Evolutionary conservation across 2,888 invertebrate species (phyloP).

Genomic region (Sinohyriopsis cumingii): DNA sequence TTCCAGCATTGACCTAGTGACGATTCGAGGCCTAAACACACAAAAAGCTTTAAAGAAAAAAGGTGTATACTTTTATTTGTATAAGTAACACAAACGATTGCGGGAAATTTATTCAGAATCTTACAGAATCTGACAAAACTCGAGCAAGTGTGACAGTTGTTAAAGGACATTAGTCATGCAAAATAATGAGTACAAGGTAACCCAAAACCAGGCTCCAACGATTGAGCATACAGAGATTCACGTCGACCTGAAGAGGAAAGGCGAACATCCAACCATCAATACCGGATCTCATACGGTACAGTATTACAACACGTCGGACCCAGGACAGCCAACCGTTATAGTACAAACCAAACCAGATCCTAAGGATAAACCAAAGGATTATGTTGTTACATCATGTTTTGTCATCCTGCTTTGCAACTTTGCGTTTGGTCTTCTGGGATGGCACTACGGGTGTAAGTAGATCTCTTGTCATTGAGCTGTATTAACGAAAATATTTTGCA

Average conservation of each 20-base stretch:
- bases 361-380: constrained; percentile 60
- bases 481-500: no score
- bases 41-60: no score
- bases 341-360: constrained; percentile 49
- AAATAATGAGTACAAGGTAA: no score
- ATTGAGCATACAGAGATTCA: constrained; percentile 53
- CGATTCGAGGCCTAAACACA: no score
- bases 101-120: no score
- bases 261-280: constrained; percentile 21
- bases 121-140: no score
- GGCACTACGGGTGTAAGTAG: constrained; percentile 58
- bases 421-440: constrained; percentile 60
- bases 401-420: constrained; percentile 61
- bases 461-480: background rate
- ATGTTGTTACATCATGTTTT: constrained; percentile 60
- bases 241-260: constrained; percentile 33
- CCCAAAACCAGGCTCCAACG: constrained; percentile 36
- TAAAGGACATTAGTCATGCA: no score
- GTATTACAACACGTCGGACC: constrained; percentile 19
- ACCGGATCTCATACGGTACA: constrained; percentile 3
- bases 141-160: no score
- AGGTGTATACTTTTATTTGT: no score
- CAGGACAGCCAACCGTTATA: constrained; percentile 30
- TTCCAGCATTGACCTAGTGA: no score
- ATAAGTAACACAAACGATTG: no score